Evolutionary conservation across 2,113 vertebrate genomes (phyloP), one percentile per base, ranked within the genome.

Genomic region (Chitala chitala): DNA sequence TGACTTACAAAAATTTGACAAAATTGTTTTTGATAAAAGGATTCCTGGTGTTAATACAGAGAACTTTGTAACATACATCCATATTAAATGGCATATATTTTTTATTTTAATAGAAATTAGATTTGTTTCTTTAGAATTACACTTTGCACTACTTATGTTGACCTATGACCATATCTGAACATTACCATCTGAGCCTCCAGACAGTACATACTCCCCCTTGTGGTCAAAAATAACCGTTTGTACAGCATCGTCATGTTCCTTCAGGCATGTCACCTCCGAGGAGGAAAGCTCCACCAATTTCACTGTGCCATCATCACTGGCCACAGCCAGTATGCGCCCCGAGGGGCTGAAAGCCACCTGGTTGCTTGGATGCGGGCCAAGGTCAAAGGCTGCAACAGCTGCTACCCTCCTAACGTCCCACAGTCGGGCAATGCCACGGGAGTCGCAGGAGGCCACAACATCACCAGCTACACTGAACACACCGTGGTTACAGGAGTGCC

Each of bases 391-490:
- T 0, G 86, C 76, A 9, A 84, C 6, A 0, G 87, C 79, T 0
- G 80, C 42, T 0, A 76, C 77, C n/a, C 83, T 91, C 69, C 84
- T 80, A 55, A 91, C 65, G 73, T 96, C 94, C 93, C 94, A 96
- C 3, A 94, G 82, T 73, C 92, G 91, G 80, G 87, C 38, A 33
- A 87, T 42, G 0, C 93, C 89, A 0, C 82, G 83, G 17, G 86
- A 82, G 83, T 94, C 91, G 4, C 93, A 94, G 72, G 94, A 95
- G 29, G 91, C 94, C 64, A 93, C 72, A 0, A 61, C 74, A 24
- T 91, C 84, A 5, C 91, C 89, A 24, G 79, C 77, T 17, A 72
- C 74, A 73, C 84, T 88, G 80, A 91, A 90, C 4, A 86, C 72
- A 5, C 90, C 91, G 0, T 93, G 84, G 58, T 92, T 92, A 72